Evolutionary conservation across 2,797 vertebrate species (phyloP).

Genomic region (Cyprinodon diabolis): DNA sequence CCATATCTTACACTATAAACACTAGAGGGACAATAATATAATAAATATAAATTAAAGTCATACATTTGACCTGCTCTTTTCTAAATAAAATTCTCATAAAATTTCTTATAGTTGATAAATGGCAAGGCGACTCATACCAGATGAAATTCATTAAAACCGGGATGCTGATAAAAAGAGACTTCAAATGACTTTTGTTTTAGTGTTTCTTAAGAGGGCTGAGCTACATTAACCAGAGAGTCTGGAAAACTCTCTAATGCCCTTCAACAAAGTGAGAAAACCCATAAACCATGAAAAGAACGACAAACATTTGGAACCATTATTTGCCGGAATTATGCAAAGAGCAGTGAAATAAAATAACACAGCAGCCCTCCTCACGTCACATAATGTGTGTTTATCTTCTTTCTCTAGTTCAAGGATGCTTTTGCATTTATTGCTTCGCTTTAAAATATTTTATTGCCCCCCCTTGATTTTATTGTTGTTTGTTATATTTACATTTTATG

Average conservation of each 20-base stretch:
- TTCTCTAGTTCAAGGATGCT: constrained; percentile 15
- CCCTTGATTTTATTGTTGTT: constrained; percentile 42
- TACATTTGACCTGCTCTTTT: constrained; percentile 20
- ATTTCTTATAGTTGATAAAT: constrained; percentile 1
- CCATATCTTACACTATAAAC: constrained; percentile 17
- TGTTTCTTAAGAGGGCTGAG: not conserved
- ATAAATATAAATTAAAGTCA: constrained; percentile 39
- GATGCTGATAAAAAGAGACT: not conserved
- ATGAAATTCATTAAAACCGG: not conserved
- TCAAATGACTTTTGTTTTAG: not conserved
- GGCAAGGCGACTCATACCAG: constrained; percentile 22
- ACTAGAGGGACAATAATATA: constrained; percentile 27
- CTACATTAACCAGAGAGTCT: not conserved
- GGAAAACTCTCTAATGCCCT: not conserved
- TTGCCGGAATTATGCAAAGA: constrained; percentile 17
- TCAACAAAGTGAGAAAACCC: not conserved
- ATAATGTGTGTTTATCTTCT: constrained; percentile 8
- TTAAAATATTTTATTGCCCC: constrained; percentile 45
- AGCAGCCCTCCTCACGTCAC: constrained; percentile 10
- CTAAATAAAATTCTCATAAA: constrained; percentile 13
- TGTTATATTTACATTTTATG: constrained; percentile 45
- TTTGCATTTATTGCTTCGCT: constrained; percentile 42
- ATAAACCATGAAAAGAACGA: constrained; percentile 2
- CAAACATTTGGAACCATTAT: not conserved
- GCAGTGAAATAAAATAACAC: constrained; percentile 31